Conservation (phyloP, 2,113 vertebrate genomes). For the Marmota monax region DNA sequence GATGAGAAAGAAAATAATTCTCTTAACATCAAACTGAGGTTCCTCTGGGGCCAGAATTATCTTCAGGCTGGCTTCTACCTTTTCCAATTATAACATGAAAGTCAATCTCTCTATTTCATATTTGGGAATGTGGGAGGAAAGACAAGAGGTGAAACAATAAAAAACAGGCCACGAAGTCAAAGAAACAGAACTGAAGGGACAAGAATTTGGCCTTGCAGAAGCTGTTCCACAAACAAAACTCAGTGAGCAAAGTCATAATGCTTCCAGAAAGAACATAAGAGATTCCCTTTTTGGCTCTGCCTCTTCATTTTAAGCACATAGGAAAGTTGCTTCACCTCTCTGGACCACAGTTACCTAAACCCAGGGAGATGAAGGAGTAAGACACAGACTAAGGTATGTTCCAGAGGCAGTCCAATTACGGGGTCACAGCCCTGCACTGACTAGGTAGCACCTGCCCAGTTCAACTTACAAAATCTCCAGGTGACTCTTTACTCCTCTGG, state of each 20-base stretch:
- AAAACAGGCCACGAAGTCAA: not conserved
- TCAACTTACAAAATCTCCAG: not conserved
- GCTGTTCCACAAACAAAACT: not conserved
- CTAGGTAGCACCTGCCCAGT: not conserved
- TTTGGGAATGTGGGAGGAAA: not conserved
- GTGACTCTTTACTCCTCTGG: not conserved
- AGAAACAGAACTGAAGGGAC: conserved; percentile 7
- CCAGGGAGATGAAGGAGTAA: not conserved
- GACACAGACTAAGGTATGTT: not conserved
- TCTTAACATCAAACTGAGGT: not conserved
- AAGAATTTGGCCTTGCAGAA: conserved; percentile 21
- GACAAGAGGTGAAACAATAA: not conserved
- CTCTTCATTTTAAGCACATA: not conserved
- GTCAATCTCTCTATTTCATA: not conserved
- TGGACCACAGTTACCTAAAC: not conserved
- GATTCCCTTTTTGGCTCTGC: not conserved
- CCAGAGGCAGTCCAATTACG: not conserved
- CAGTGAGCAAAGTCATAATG: not conserved
- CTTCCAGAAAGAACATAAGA: not conserved
- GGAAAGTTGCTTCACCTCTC: not conserved
- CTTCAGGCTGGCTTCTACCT: not conserved
- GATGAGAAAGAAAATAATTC: conserved; percentile 39
- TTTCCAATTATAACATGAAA: conserved; percentile 29
- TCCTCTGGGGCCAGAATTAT: conserved; percentile 4
- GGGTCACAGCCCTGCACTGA: not conserved